Evolutionary conservation across 2,113 vertebrate species (phyloP).

Genomic region (Macroglossus sobrinus): DNA sequence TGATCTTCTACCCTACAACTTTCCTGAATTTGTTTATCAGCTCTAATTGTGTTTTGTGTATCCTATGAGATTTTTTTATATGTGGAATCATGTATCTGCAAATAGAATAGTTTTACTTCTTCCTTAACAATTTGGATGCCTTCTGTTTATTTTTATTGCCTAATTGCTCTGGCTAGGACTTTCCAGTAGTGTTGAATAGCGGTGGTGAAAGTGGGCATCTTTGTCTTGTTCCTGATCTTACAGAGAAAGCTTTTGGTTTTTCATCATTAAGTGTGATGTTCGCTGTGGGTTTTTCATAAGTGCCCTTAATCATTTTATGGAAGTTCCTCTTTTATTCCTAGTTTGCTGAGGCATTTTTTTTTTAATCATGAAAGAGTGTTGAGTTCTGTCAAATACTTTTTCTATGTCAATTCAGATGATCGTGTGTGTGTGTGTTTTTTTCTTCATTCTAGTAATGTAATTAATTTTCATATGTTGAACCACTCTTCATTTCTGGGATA

Average conservation of each 20-base stretch:
- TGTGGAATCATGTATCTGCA: background rate
- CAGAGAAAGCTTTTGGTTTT: background rate
- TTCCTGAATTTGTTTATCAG: background rate
- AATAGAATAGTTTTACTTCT: background rate
- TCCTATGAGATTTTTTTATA: background rate
- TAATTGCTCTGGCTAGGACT: background rate
- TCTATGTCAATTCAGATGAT: background rate
- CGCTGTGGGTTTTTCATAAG: background rate
- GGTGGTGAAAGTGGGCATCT: background rate
- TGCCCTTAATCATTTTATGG: background rate
- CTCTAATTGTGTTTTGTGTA: background rate
- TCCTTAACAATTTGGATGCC: background rate
- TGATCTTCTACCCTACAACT: background rate
- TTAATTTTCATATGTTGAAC: background rate
- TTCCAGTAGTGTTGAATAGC: background rate
- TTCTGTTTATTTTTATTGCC: conserved; percentile 3
- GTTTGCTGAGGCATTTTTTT: background rate
- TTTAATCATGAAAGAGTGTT: background rate
- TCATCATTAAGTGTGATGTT: background rate
- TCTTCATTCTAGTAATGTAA: background rate
- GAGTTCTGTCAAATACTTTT: background rate
- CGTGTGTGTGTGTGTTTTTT: background rate
- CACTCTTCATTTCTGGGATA: background rate
- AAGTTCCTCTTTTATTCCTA: background rate
- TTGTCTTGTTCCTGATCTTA: conserved; percentile 22